Evolutionary conservation across 2,888 invertebrate genomes (phyloP).

Genomic region (Oscheius onirici): DNA sequence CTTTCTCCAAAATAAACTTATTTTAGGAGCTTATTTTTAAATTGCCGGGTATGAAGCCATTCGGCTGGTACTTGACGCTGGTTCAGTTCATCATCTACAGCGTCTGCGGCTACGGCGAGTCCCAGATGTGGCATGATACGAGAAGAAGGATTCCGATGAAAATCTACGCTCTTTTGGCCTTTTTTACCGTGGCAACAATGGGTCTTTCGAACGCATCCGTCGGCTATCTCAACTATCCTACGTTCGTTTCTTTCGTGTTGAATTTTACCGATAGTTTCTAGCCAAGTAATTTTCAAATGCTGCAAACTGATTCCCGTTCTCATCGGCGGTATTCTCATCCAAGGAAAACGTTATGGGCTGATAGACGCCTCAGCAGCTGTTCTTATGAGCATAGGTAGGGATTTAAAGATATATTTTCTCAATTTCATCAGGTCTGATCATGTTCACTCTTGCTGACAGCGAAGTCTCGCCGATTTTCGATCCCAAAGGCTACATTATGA

Average conservation of each 20-base stretch:
- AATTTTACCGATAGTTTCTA: slow-evolving; percentile 71
- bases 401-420: background rate
- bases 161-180: slow-evolving; percentile 84
- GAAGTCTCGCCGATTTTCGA: slow-evolving; percentile 78
- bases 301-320: slow-evolving; percentile 96
- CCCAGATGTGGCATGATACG: slow-evolving; percentile 75
- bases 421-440: slow-evolving; percentile 74
- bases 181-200: slow-evolving; percentile 92
- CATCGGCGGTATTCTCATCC: slow-evolving; percentile 89
- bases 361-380: slow-evolving; percentile 60
- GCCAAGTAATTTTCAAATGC: slow-evolving; percentile 88
- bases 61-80: slow-evolving; percentile 90
- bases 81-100: slow-evolving; percentile 89
- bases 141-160: slow-evolving; percentile 81
- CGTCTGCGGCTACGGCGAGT: slow-evolving; percentile 83
- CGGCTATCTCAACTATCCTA: slow-evolving; percentile 94
- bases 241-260: slow-evolving; percentile 74
- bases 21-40: slow-evolving; percentile 86
- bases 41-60: slow-evolving; percentile 86
- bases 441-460: slow-evolving; percentile 86
- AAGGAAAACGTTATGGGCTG: slow-evolving; percentile 74
- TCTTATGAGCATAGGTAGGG: slow-evolving; percentile 65
- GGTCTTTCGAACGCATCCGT: slow-evolving; percentile 92
- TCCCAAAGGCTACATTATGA: slow-evolving; percentile 74
- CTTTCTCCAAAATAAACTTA: background rate